Conservation (phyloP, 2,797 vertebrate genomes). For the Nasua narica region DNA sequence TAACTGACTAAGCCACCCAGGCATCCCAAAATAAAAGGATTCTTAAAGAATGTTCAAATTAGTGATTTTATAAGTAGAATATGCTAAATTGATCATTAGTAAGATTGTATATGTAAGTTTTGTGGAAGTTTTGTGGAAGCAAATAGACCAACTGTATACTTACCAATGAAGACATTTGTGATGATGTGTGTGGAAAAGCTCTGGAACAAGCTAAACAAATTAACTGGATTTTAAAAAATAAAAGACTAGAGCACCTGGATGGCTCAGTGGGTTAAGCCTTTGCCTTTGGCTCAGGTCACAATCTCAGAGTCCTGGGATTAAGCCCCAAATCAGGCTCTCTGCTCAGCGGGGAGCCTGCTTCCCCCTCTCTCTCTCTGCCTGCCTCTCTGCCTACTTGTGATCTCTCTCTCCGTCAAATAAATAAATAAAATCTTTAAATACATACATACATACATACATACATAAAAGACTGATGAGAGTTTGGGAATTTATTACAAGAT, state of each 20-base stretch:
- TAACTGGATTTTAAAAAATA: constrained; percentile 6
- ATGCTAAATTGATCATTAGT: not conserved
- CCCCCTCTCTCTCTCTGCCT: too few species aligned
- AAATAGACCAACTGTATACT: not conserved
- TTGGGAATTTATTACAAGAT: constrained; percentile 20
- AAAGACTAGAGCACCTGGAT: too few species aligned
- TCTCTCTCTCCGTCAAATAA: too few species aligned
- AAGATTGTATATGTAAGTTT: not conserved
- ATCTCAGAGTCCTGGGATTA: too few species aligned
- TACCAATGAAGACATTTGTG: not conserved
- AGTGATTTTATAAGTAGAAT: not conserved
- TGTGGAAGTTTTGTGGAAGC: not conserved
- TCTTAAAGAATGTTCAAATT: not conserved
- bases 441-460: too few species aligned
- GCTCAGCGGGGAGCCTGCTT: too few species aligned
- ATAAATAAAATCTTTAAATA: too few species aligned
- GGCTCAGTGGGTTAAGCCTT: too few species aligned
- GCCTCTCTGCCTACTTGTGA: too few species aligned
- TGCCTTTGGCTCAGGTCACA: too few species aligned
- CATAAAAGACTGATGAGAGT: not conserved
- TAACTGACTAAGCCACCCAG: too few species aligned
- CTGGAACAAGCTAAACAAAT: constrained; percentile 6
- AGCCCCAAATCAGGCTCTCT: too few species aligned
- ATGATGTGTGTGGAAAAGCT: not conserved
- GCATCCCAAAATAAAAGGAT: not conserved